Conservation (phyloP, 2,113 vertebrate species). For the Semnopithecus entellus region DNA sequence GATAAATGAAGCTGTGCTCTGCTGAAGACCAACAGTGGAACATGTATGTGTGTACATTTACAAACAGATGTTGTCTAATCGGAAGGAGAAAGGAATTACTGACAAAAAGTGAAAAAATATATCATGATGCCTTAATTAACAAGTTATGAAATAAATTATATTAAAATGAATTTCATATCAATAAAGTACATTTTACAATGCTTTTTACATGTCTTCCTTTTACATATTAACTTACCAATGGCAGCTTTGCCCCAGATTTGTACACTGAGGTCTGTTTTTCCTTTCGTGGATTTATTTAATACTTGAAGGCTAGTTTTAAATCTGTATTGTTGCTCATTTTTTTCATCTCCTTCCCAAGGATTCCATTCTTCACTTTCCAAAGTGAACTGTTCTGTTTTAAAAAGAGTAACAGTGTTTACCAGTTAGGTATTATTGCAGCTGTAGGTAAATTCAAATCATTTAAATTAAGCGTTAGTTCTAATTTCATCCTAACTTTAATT, state of each 20-base stretch:
- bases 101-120: not conserved
- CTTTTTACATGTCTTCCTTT: not conserved
- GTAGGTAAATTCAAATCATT: constrained; percentile 2
- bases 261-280: constrained; percentile 86
- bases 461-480: not conserved
- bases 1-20: not conserved
- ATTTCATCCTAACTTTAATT: not conserved
- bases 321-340: constrained; percentile 86
- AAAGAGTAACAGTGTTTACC: constrained; percentile 39
- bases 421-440: not conserved
- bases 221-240: constrained; percentile 87
- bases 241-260: constrained; percentile 99
- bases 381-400: constrained; percentile 72
- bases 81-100: not conserved
- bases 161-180: not conserved
- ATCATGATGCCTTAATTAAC: not conserved
- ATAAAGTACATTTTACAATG: not conserved
- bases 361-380: constrained; percentile 91
- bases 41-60: not conserved
- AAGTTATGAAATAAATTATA: not conserved
- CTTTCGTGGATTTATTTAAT: constrained; percentile 83
- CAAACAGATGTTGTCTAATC: not conserved
- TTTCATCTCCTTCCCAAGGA: constrained; percentile 95
- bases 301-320: constrained; percentile 87
- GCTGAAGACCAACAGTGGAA: not conserved